Base-by-base conservation (phyloP, 2,888 invertebrate species). In the Drosophila affinis region DNA sequence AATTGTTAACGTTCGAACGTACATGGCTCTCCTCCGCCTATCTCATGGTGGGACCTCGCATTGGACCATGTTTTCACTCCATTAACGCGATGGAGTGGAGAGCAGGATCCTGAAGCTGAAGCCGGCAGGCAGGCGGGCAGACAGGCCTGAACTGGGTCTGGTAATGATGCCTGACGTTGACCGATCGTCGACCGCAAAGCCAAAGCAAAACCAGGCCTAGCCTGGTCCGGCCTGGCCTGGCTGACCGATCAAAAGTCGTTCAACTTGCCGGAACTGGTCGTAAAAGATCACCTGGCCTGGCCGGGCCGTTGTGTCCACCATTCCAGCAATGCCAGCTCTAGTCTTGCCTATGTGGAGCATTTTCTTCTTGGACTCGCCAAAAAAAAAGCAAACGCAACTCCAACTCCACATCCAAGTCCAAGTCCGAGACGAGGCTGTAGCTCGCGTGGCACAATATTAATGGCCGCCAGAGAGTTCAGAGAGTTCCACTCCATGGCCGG, bases 231-330 rank as follows among this genome's bases (percentile, higher is more conserved):
- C 54, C 48, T 44, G 45, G 65, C 45, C 69, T 62, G 72, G 59
- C 76, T 81, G 88, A 86, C 77, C 89, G 88, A 89, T 89, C 83
- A 89, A 88, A 82, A 89, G 85, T 87, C 89, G 81, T 81, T 87
- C 89, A 87, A 89, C 83, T 83, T 88, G 89, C 89, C 89, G 89
- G 89, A 88, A 88, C 87, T 89, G 80, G 87, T 84, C 80, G 79
- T 82, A 79, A 87, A 79, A 89, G 88, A 86, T 89, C 86, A 83
- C 83, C 87, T 83, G 75, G 86, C 86, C 24, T 4, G 5, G 24
- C 24, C 24, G 4, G 24, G 24, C 24, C 24, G 0, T n/a, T n/a
- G n/a, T n/a, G 24, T 2, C 24, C 24, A 24, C 24, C 65, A 57
- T 47, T n/a, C 47, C 47, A 18, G 18, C 18, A 18, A 10, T 2